Base-by-base conservation (phyloP, 2,113 vertebrate genomes). In the Gymnarchus niloticus region DNA sequence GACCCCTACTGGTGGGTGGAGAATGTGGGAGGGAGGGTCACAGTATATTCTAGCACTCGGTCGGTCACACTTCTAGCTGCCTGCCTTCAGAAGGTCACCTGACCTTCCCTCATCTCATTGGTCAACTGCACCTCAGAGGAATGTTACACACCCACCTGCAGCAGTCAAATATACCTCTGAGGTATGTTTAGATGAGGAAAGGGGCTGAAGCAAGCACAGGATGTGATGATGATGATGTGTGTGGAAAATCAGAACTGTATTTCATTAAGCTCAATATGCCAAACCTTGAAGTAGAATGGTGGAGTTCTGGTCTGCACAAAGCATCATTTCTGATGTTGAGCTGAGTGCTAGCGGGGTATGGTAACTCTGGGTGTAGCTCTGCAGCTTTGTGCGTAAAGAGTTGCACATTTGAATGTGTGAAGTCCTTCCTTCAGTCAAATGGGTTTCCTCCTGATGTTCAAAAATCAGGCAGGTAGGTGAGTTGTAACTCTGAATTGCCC, bases 21-120 rank as follows among this genome's bases (percentile, higher is more conserved):
- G 56, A 48, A 33, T 81, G 82, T 65, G 37, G 86, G 87, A 87
- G 88, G 61, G 77, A 46, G 37, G 59, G 1, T 37, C 65, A 48
- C 41, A 19, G 23, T 41, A 1, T 48, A 23, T 37, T 48, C 76
- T 19, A n/a, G n/a, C n/a, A n/a, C n/a, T n/a, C n/a, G n/a, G n/a
- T 44, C 3, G 44, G 41, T 48, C 41, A 78, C 9, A 41, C 37
- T 41, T 78, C 76, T 41, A 78, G 41, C 44, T 78, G 44, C 76
- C 52, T n/a, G n/a, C n/a, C n/a, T 69, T 14, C 14, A 17, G 65
- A 69, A 33, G 41, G 44, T 78, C 44, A 46, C 8, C 46, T 41
- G 23, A 37, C 76, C 19, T n/a, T 78, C n/a, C n/a, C n/a, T n/a
- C n/a, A n/a, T 44, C 41, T 48, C 44, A 78, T 21, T 78, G 76